A percentile compares a stretch with the other conserved stretches of the same genome.
Evolutionary conservation across 2,113 vertebrate genomes (phyloP).

Genomic region (Meles meles): DNA sequence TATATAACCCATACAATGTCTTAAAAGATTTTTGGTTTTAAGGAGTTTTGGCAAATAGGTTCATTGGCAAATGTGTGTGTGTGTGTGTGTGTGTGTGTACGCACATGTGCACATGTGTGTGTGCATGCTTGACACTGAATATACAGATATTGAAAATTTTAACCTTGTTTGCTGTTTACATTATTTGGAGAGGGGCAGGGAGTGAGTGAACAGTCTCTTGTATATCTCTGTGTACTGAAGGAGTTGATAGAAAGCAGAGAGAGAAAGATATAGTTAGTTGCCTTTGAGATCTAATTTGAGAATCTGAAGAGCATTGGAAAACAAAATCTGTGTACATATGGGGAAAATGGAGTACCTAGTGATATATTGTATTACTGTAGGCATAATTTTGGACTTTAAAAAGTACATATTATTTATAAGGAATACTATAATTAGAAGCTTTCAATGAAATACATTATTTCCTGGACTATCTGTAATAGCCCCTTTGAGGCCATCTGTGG

Average conservation of each 20-base stretch:
- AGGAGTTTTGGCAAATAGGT: neutral
- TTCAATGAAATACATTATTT: slow-evolving; percentile 24
- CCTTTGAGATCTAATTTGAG: slow-evolving; percentile 23
- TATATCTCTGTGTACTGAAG: neutral
- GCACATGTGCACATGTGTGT: no score
- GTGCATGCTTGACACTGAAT: neutral
- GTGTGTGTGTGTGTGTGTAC: no score
- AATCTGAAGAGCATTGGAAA: neutral
- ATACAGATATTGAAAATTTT: neutral
- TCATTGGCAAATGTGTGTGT: neutral
- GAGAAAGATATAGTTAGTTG: neutral
- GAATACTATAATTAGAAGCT: slow-evolving; percentile 12
- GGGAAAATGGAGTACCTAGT: neutral
- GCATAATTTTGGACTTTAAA: slow-evolving; percentile 33
- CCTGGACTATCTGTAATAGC: neutral
- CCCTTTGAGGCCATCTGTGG: neutral
- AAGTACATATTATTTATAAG: slow-evolving; percentile 6
- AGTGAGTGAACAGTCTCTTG: neutral
- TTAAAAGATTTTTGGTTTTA: neutral
- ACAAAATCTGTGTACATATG: neutral
- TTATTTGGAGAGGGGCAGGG: neutral
- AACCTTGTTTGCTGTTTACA: neutral
- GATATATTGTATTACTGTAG: neutral
- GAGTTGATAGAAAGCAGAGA: neutral
- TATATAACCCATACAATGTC: neutral